Base-by-base conservation (phyloP, 2,888 invertebrate species). In the Epicampocera succincta region DNA sequence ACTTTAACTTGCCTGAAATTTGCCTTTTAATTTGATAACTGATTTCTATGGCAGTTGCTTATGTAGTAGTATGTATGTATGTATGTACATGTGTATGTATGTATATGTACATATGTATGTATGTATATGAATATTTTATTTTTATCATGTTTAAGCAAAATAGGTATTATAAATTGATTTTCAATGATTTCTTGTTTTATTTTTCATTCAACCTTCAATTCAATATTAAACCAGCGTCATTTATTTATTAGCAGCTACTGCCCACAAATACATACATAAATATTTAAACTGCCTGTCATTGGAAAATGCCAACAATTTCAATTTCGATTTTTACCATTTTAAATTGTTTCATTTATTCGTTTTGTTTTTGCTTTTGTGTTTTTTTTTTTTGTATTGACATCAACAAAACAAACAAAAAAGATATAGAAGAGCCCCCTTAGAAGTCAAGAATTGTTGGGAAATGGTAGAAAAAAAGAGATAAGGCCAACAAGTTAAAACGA, bases 401-500 rank as follows among this genome's bases (percentile, higher is more conserved):
- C 9, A 44, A 15, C 13, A 58, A 56, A 29, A 66, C 38, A 58
- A 58, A 25, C 38, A n/a, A n/a, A n/a, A n/a, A n/a, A n/a, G n/a
- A n/a, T n/a, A n/a, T 40, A 19, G 19, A 29, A 3, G 50, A 46
- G n/a, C 40, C n/a, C 71, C 61, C 60, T 76, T 77, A 77, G 25
- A 63, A 48, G 54, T 66, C 44, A 66, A 61, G 50, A 25, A 33
- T 63, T 56, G 21, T 63, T 61, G 63, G 56, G 63, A 54, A 38
- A 50, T 79, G 66, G 68, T 65, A 69, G 78, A 46, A 74, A 56
- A 52, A 44, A 56, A 65, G 78, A 78, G 78, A 78, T 74, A 82
- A 82, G 82, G 82, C 82, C 78, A 77, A 74, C 78, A 82, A 82
- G 82, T 77, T 82, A 71, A 78, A 78, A 58, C 85, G 86, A 87